These are phyloP conservation scores for Zosterops hypoxanthus DNA, from an alignment of 2,113 vertebrate species.

Conservation along the genomic window DNA sequence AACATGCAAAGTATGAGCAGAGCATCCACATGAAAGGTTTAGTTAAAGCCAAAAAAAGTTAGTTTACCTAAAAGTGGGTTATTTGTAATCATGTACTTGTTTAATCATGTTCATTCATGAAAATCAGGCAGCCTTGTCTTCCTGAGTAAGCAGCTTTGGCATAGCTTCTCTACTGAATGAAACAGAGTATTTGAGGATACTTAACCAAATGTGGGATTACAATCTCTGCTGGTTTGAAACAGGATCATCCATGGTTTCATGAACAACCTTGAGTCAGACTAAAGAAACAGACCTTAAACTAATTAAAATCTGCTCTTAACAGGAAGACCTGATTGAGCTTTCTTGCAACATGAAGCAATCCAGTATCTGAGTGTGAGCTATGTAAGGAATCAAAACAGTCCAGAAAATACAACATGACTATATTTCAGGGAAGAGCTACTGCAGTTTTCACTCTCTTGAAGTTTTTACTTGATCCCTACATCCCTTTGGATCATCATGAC, in stretches of 20 bases:
- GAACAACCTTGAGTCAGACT: background rate
- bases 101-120: background rate
- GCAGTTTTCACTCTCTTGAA: background rate
- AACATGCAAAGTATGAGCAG: background rate
- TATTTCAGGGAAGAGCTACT: background rate
- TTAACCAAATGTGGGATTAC: background rate
- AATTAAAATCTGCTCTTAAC: background rate
- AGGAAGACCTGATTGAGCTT: background rate
- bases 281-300: background rate
- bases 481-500: background rate
- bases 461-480: background rate
- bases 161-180: background rate
- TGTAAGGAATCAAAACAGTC: background rate
- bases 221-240: background rate
- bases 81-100: background rate
- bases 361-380: background rate
- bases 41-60: background rate
- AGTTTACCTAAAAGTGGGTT: background rate
- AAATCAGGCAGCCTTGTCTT: background rate
- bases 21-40: background rate
- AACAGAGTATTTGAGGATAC: background rate
- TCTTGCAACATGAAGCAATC: background rate
- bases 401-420: background rate
- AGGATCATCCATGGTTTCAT: background rate
- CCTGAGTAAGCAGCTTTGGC: background rate